Percentiles rank a stretch among this genome's conserved stretches.
phyloP scores from a whole-genome alignment of 2,113 vertebrate genomes.

The Megatriorchis doriae region DNA sequence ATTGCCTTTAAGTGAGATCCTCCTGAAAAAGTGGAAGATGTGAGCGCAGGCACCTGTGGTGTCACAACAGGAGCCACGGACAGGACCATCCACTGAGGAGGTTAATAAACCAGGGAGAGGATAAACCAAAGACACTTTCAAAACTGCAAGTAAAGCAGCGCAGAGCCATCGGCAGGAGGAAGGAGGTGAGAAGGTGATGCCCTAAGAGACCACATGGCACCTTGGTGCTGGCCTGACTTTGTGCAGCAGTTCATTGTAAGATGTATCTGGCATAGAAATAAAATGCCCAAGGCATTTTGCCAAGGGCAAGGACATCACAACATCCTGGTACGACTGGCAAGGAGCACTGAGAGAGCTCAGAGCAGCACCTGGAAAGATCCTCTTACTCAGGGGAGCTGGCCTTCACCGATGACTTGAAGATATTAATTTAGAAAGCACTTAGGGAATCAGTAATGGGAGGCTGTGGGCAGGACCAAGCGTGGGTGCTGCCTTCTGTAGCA shows the following conservation, averaged over 20 bases:
- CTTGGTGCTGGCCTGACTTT: neutral
- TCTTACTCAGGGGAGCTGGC: neutral
- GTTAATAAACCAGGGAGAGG: neutral
- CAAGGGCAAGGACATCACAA: neutral
- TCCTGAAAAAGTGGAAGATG: neutral
- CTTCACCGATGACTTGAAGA: neutral
- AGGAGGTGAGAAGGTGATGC: neutral
- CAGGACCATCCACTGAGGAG: neutral
- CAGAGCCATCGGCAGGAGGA: neutral
- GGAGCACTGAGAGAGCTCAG: neutral
- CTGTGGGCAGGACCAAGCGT: rapidly evolving
- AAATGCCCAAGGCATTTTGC: neutral
- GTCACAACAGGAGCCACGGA: neutral
- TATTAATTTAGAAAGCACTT: neutral
- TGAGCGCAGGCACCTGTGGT: rapidly evolving
- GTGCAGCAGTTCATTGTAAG: neutral
- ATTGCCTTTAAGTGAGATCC: neutral
- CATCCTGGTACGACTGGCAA: neutral
- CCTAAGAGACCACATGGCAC: neutral
- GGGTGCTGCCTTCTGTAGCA: neutral
- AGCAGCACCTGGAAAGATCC: neutral
- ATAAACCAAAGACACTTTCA: neutral
- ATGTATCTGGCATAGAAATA: neutral
- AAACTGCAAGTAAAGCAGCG: neutral
- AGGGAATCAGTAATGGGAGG: neutral